phyloP scores from a whole-genome alignment of 2,113 vertebrate genomes.

The Cyanoramphus novaezelandiae region DNA sequence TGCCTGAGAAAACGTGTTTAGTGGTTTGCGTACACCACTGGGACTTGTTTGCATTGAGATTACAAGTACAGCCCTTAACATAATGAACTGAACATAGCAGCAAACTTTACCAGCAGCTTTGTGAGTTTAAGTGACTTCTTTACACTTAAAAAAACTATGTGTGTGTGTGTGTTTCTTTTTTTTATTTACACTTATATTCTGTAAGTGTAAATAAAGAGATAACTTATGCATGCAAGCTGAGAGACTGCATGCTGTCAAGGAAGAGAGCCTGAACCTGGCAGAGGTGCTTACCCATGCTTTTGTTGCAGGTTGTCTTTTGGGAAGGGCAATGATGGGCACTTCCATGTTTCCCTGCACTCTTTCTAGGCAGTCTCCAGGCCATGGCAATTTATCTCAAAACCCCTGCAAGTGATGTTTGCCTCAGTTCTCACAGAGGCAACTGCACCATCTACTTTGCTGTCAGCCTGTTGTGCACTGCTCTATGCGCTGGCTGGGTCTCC shows the following conservation, averaged over 20 bases:
- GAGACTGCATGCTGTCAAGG: not conserved
- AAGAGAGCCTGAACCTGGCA: not conserved
- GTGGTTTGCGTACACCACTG: not conserved
- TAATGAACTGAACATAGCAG: not conserved
- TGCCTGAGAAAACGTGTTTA: not conserved
- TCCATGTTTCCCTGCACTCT: not conserved
- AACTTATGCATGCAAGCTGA: not conserved
- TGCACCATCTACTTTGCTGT: not conserved
- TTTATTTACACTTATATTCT: not conserved
- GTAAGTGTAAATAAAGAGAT: not conserved
- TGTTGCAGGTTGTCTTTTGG: not conserved
- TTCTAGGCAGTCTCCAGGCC: not conserved
- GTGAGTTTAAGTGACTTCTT: not conserved
- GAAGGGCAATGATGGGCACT: not conserved
- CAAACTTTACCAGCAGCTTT: not conserved
- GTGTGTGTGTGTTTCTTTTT: not conserved
- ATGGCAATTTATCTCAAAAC: not conserved
- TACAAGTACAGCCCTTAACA: not conserved
- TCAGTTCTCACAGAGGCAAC: not conserved
- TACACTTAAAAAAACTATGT: not conserved
- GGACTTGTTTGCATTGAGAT: not conserved
- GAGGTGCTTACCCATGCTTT: not conserved
- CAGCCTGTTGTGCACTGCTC: not conserved
- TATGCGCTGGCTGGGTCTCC: accelerated
- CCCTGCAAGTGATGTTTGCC: not conserved